Conservation (phyloP, 2,113 vertebrate species). For the Amblyornis subalaris region DNA sequence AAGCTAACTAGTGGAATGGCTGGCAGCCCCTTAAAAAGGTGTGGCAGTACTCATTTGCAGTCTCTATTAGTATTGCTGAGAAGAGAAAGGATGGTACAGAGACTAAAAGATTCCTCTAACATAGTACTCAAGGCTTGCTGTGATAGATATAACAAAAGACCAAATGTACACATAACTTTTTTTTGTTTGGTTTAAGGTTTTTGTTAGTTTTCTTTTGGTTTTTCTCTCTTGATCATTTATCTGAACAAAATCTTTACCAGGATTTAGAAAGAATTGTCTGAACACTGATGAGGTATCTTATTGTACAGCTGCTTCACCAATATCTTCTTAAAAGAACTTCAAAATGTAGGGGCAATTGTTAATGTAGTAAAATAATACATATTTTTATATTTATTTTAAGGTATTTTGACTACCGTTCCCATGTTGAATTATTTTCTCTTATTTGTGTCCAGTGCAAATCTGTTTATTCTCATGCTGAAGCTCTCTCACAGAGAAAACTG, state of each 20-base stretch:
- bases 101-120: background rate
- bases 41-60: background rate
- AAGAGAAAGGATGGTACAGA: background rate
- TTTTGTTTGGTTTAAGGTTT: background rate
- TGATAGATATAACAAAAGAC: background rate
- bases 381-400: background rate
- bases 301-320: background rate
- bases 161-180: background rate
- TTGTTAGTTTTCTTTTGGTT: background rate
- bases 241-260: background rate
- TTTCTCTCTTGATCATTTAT: background rate
- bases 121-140: background rate
- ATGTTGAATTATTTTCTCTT: background rate
- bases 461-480: background rate
- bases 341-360: accelerated
- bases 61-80: background rate
- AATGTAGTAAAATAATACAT: background rate
- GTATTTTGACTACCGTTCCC: background rate
- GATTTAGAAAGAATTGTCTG: background rate
- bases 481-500: background rate
- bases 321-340: background rate
- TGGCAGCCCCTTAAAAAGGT: background rate
- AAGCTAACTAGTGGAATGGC: background rate
- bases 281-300: background rate
- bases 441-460: background rate